These are phyloP conservation scores for Drosophila vallismaia DNA, from an alignment of 2,888 invertebrate genomes.

Conservation along the genomic window DNA sequence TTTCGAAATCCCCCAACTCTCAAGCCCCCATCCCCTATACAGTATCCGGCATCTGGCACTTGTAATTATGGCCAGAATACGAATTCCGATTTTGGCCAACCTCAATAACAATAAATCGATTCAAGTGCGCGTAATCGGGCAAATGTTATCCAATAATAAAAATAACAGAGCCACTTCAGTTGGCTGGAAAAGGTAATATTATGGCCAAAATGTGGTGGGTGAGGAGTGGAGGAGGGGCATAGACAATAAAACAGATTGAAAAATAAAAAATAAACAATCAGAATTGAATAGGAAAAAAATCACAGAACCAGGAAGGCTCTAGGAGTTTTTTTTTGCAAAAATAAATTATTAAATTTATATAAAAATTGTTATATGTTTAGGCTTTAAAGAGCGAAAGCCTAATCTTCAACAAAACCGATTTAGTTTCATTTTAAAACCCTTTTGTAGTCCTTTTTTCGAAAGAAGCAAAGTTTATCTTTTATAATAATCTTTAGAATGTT, in stretches of 20 bases:
- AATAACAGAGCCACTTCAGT: conserved; percentile 57
- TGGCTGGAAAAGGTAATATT: conserved; percentile 3
- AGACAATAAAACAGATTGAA: background rate
- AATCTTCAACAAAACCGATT: background rate
- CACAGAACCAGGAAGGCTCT: no score
- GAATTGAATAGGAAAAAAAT: background rate
- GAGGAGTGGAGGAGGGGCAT: background rate
- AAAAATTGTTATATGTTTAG: no score
- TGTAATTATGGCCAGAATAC: conserved; percentile 72
- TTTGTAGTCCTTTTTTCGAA: background rate
- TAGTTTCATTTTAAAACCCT: background rate
- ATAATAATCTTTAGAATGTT: conserved; percentile 1
- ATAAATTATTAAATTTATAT: no score
- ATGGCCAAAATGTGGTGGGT: no score
- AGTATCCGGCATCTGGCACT: conserved; percentile 51
- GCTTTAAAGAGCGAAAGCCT: background rate
- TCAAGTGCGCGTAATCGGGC: conserved; percentile 75
- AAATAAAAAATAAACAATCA: background rate
- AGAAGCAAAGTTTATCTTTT: background rate
- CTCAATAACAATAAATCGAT: conserved; percentile 76
- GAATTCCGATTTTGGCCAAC: conserved; percentile 32
- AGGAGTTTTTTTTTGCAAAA: no score
- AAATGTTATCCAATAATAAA: conserved; percentile 74
- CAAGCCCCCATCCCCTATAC: background rate
- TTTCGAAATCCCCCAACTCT: no score